Evolutionary conservation across 2,888 invertebrate species (phyloP).

Genomic region (Andricus quercusramuli): DNA sequence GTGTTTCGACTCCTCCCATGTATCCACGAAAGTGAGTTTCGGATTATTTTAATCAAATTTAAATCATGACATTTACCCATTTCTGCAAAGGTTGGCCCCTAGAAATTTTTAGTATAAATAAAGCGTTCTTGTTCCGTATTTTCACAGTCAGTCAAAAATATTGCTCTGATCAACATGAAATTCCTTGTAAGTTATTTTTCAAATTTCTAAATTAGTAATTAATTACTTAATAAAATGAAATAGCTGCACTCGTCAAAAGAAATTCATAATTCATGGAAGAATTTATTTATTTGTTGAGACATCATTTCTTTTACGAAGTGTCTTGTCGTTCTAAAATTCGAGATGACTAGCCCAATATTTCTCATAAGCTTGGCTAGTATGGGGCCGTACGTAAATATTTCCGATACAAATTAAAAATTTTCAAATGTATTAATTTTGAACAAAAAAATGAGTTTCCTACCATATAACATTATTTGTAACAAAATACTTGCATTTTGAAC

Average conservation of each 20-base stretch:
- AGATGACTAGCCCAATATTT: too few relatives aligned
- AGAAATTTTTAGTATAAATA: conserved; percentile 69
- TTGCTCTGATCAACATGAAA: conserved; percentile 63
- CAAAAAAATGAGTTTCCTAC: too few relatives aligned
- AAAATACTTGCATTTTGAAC: too few relatives aligned
- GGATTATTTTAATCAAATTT: conserved; percentile 36
- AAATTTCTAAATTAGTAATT: background rate
- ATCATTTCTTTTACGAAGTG: too few relatives aligned
- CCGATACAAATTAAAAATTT: too few relatives aligned
- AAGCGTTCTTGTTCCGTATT: conserved; percentile 55
- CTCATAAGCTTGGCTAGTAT: too few relatives aligned
- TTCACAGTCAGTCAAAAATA: conserved; percentile 63
- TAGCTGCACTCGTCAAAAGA: too few relatives aligned
- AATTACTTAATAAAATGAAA: background rate
- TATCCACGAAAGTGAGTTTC: background rate
- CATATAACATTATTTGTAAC: too few relatives aligned
- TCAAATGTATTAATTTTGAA: too few relatives aligned
- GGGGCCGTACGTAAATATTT: too few relatives aligned
- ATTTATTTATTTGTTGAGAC: background rate
- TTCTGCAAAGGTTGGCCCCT: conserved; percentile 46
- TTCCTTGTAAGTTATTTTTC: conserved; percentile 57
- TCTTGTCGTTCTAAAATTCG: too few relatives aligned
- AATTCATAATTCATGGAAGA: too few relatives aligned
- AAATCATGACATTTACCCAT: conserved; percentile 50
- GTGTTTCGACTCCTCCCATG: background rate